Base-by-base conservation (phyloP, 2,113 vertebrate species). In the Nothobranchius furzeri region DNA sequence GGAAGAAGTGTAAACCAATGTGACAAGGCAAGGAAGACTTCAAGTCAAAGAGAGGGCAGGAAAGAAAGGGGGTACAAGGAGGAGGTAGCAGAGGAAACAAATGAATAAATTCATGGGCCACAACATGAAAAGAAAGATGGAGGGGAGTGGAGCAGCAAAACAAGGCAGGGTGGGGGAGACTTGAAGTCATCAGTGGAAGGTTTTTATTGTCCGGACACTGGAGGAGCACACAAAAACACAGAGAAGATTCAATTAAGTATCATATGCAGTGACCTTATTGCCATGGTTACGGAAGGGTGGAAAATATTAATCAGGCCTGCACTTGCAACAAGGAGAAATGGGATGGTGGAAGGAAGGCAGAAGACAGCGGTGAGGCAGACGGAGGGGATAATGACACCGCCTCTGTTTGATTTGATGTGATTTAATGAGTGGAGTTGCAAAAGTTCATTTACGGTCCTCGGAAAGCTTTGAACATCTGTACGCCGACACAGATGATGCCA, bases 221-320 rank as follows among this genome's bases (percentile, higher is more conserved):
- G 87, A 90, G 89, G 91, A 87, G 79, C 85, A 85, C 90, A 93
- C 91, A 93, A 93, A 92, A 90, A 90, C 96, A 95, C 93, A 89
- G 92, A 93, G 93, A 96, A 98, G 96, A 98, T 98, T 98, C 97
- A 98, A 98, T 98, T 98, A 99, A 98, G 96, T 97, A 98, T 98
- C 96, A 97, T 98, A 97, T 96, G 95, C 95, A 94, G 95, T 98
- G 96, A 98, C 97, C 96, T 95, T 93, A 98, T 99, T 95, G 95
- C 95, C 96, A 99, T 98, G 96, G 98, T 96, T 97, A 99, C 97
- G 86, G 93, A 95, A 96, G 92, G 96, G 95, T 89, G 88, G 95
- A 95, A 97, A 98, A 97, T 98, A 98, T 98, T 97, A 97, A 98
- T 98, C 95, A 98, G 96, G 94, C 91, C 93, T 92, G 88, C 74